These are phyloP conservation scores for Phalloptychus januarius DNA, from an alignment of 2,797 vertebrate genomes.

Conservation along the genomic window DNA sequence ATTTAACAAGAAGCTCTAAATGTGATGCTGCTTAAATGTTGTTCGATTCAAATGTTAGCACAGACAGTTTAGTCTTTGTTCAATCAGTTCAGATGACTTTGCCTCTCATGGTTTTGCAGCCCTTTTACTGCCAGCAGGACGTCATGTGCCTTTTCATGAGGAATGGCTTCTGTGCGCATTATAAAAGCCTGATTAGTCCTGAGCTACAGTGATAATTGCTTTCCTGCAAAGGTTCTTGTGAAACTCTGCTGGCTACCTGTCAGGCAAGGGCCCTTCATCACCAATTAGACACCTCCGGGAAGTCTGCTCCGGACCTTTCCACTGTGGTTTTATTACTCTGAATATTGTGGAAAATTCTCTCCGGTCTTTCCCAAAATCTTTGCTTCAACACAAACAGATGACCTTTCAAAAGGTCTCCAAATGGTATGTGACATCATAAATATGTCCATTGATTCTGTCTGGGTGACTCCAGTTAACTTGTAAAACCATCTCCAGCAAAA, in stretches of 20 bases:
- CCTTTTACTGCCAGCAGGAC: neutral
- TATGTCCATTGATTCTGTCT: neutral
- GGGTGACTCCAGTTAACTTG: neutral
- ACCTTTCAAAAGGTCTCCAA: neutral
- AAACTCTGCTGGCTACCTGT: constrained; percentile 1
- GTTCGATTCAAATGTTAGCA: neutral
- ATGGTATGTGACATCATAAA: neutral
- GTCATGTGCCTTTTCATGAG: neutral
- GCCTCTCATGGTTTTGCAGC: neutral
- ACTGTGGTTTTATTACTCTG: neutral
- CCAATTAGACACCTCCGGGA: neutral
- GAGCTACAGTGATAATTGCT: neutral
- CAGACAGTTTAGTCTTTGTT: constrained; percentile 1
- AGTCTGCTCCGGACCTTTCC: neutral
- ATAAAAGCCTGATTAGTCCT: constrained; percentile 1
- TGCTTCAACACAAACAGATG: neutral
- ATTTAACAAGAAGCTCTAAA: neutral
- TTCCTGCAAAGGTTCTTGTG: neutral
- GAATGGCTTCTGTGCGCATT: neutral
- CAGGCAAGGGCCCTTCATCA: neutral
- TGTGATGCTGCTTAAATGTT: neutral
- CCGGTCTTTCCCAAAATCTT: neutral
- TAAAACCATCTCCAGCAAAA: neutral
- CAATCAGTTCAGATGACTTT: neutral
- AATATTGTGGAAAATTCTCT: neutral